Evolutionary conservation across 92 coral and sea anemone species (phyloP).

Genomic region (Epizoanthus rinbou): DNA sequence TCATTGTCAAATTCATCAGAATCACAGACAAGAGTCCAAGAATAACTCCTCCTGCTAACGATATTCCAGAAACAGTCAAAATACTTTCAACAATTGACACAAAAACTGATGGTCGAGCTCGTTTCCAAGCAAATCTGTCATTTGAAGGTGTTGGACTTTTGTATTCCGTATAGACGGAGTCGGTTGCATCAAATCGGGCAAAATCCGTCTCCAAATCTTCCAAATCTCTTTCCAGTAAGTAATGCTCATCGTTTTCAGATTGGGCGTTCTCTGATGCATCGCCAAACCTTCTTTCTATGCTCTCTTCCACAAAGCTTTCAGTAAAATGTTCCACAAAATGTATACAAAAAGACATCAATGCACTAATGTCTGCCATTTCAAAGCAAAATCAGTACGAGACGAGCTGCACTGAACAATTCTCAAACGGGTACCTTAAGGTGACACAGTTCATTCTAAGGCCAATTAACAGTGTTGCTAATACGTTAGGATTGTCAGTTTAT

Average conservation of each 20-base stretch:
- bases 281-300: neutral
- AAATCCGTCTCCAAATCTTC: neutral
- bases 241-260: neutral
- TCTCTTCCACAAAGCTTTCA: slow-evolving; percentile 22
- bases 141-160: slow-evolving; percentile 19
- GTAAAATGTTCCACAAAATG: slow-evolving; percentile 27
- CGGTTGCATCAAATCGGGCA: slow-evolving; percentile 3
- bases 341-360: neutral
- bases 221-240: neutral
- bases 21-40: neutral
- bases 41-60: neutral
- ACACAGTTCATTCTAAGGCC: too few species aligned
- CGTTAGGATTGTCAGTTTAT: too few species aligned
- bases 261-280: neutral
- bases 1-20: too few species aligned
- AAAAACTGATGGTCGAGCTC: slow-evolving; percentile 5
- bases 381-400: neutral
- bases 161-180: slow-evolving; percentile 14
- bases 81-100: neutral
- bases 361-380: slow-evolving; percentile 8
- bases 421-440: too few species aligned
- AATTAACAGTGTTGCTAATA: too few species aligned
- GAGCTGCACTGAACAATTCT: too few species aligned
- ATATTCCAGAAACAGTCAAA: neutral
- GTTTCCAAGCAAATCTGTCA: slow-evolving; percentile 20